phyloP scores from a whole-genome alignment of 2,888 invertebrate genomes.

The Synergus gifuensis region DNA sequence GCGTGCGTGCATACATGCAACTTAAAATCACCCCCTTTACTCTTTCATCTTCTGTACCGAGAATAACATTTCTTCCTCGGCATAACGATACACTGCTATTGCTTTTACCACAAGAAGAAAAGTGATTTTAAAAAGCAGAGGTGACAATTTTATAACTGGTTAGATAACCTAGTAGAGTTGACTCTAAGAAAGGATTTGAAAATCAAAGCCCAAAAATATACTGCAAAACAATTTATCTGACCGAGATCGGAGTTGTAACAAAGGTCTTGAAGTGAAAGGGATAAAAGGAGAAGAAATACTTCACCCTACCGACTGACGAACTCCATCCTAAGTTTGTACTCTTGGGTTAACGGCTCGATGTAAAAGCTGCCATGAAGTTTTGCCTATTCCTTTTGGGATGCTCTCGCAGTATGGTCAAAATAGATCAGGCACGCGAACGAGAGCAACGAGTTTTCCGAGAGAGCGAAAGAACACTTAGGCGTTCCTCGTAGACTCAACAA shows the following conservation, averaged over 20 bases:
- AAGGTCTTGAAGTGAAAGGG: conserved; percentile 41
- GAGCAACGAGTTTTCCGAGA: conserved; percentile 54
- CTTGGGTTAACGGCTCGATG: conserved; percentile 62
- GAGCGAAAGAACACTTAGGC: conserved; percentile 38
- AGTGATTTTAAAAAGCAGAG: background rate
- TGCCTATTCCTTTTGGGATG: conserved; percentile 65
- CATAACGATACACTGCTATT: background rate
- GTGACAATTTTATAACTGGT: background rate
- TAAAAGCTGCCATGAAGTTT: conserved; percentile 57
- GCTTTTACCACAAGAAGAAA: background rate
- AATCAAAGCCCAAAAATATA: no score
- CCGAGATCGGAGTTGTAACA: background rate
- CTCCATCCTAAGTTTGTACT: conserved; percentile 64
- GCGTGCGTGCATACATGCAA: conserved; percentile 51
- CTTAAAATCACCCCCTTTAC: conserved; percentile 9
- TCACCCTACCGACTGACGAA: conserved; percentile 53
- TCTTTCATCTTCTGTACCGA: background rate
- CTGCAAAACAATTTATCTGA: background rate
- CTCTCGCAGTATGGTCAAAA: conserved; percentile 63
- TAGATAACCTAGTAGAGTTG: no score
- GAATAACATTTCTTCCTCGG: background rate
- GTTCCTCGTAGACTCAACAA: conserved; percentile 50
- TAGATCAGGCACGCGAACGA: conserved; percentile 68
- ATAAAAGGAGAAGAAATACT: conserved; percentile 49
- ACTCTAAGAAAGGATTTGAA: no score